Evolutionary conservation across 2,113 vertebrate species (phyloP).

Genomic region (Ardeotis arabs): DNA sequence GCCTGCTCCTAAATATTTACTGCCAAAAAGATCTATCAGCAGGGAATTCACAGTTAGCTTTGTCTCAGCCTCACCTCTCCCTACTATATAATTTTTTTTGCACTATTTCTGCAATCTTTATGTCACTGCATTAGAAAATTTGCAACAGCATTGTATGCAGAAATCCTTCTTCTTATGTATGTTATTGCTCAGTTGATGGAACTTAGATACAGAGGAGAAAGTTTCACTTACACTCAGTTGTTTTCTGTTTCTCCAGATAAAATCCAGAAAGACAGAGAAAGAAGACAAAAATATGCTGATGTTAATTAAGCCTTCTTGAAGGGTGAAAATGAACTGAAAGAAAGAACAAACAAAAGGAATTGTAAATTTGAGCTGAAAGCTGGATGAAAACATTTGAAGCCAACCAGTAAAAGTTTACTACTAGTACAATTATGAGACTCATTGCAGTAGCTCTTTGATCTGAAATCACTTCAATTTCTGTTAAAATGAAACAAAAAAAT

Average conservation of each 20-base stretch:
- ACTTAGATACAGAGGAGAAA: neutral
- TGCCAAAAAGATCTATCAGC: neutral
- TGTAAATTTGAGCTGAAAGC: constrained; percentile 2
- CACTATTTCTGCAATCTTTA: neutral
- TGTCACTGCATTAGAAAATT: neutral
- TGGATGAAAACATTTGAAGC: neutral
- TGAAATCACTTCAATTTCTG: neutral
- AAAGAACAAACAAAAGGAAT: neutral
- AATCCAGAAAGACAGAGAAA: neutral
- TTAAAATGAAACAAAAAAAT: neutral
- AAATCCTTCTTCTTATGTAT: neutral
- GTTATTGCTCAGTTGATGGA: neutral
- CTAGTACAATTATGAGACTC: neutral
- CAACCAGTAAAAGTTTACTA: neutral
- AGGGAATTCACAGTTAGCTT: neutral
- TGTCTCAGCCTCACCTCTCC: neutral
- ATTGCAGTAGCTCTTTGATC: neutral
- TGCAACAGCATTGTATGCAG: neutral
- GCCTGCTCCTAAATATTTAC: neutral
- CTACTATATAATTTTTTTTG: neutral
- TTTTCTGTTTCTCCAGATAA: neutral
- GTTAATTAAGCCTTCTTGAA: neutral
- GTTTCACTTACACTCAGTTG: neutral
- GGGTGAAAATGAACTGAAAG: neutral
- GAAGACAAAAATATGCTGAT: neutral